These are phyloP conservation scores for Rambutsinella grinnellia DNA, from an alignment of 2,888 invertebrate genomes.

Conservation along the genomic window DNA sequence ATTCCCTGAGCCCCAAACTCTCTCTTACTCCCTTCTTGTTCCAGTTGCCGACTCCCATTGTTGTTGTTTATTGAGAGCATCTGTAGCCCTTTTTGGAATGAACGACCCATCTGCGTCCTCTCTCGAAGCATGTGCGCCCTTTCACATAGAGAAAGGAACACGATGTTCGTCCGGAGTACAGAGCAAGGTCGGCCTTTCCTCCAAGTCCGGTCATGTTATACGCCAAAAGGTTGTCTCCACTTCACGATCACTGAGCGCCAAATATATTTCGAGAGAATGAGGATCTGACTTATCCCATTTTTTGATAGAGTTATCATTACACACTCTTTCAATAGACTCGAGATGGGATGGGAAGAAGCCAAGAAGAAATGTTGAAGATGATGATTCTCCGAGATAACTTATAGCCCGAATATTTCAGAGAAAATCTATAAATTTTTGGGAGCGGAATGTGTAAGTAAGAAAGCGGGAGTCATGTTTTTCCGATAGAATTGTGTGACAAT, in stretches of 20 bases:
- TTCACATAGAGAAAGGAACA: constrained; percentile 35
- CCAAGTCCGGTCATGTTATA: neutral
- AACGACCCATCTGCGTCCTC: constrained; percentile 40
- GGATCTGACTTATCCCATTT: constrained; percentile 50
- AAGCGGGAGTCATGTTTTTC: constrained; percentile 26
- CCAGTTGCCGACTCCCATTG: constrained; percentile 4
- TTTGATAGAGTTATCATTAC: constrained; percentile 56
- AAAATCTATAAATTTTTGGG: no score
- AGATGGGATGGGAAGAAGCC: constrained; percentile 31
- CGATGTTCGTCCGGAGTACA: constrained; percentile 18
- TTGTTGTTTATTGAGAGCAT: constrained; percentile 37
- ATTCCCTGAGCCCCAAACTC: neutral
- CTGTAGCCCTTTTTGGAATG: constrained; percentile 44
- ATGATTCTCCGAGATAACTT: constrained; percentile 37
- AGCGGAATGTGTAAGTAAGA: neutral
- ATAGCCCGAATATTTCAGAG: no score
- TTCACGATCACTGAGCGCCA: constrained; percentile 51
- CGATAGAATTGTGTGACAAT: no score
- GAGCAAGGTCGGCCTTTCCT: constrained; percentile 29
- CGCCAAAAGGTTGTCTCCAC: neutral
- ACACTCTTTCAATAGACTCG: constrained; percentile 16
- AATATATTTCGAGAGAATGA: constrained; percentile 52
- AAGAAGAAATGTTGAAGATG: constrained; percentile 46
- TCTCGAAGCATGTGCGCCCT: constrained; percentile 49
- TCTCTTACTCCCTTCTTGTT: constrained; percentile 17